A percentile compares a stretch with the other conserved stretches of the same genome.
These are phyloP conservation scores for Odontophorus gujanensis DNA, from an alignment of 2,113 vertebrate genomes.

Conservation along the genomic window DNA sequence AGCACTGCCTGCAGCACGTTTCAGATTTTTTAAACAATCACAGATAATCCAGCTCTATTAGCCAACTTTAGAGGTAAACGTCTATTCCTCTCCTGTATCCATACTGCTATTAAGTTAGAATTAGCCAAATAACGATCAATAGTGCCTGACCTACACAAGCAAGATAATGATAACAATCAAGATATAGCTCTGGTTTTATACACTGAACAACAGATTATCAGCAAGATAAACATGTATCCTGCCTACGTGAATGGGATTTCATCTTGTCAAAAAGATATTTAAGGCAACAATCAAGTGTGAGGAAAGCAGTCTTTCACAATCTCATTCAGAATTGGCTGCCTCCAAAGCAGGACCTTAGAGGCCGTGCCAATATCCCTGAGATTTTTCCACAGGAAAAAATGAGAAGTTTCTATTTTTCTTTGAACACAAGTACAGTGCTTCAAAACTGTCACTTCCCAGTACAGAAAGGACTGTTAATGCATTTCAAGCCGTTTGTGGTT, in stretches of 20 bases:
- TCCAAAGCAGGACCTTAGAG: background rate
- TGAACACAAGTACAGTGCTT: background rate
- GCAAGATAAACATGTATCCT: slow-evolving; percentile 7
- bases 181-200: background rate
- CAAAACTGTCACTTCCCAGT: slow-evolving; percentile 7
- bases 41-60: background rate
- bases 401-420: slow-evolving; percentile 13
- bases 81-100: background rate
- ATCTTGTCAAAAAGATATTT: slow-evolving; percentile 25
- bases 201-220: background rate
- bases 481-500: background rate
- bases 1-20: background rate
- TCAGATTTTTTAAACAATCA: background rate
- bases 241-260: background rate
- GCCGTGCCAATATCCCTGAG: background rate
- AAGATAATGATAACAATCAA: background rate
- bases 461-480: background rate
- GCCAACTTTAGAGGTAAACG: background rate
- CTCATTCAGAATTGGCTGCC: background rate
- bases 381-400: background rate
- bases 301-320: slow-evolving; percentile 25
- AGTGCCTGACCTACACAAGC: background rate
- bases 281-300: background rate
- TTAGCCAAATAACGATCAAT: background rate
- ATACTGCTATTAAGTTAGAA: background rate